Conservation (phyloP, 2,113 vertebrate genomes). For the Hucho hucho region DNA sequence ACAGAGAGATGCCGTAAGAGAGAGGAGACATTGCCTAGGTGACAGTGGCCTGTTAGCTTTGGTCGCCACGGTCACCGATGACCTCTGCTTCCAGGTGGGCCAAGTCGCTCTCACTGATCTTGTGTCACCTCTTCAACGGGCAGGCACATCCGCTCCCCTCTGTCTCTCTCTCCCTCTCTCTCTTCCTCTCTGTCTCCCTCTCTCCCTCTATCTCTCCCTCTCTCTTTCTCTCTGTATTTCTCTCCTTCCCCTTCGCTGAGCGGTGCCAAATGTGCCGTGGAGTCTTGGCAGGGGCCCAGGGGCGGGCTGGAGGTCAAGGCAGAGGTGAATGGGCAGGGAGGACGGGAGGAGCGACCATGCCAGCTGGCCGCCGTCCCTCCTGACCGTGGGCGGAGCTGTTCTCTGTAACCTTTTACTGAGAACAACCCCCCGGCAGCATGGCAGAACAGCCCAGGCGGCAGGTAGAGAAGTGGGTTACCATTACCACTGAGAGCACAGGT, state of each 20-base stretch:
- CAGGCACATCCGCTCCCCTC: neutral
- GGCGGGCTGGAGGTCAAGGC: constrained; percentile 21
- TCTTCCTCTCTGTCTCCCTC: neutral
- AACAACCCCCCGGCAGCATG: constrained; percentile 35
- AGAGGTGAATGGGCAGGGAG: constrained; percentile 46
- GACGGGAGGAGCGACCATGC: constrained; percentile 35
- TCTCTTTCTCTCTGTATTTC: neutral
- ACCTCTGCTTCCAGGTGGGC: constrained; percentile 1
- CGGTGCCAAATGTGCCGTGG: constrained; percentile 57
- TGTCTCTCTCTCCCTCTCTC: neutral
- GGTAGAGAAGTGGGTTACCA: neutral
- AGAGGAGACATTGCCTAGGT: neutral
- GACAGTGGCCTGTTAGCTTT: neutral
- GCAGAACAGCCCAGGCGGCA: constrained; percentile 1
- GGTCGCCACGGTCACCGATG: too few relatives aligned
- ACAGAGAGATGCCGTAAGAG: too few relatives aligned
- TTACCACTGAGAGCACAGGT: too few relatives aligned
- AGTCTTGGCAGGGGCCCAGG: constrained; percentile 59
- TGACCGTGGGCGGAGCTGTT: constrained; percentile 53
- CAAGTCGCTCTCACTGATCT: neutral
- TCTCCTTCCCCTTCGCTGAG: neutral
- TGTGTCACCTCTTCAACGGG: neutral
- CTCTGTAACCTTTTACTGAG: constrained; percentile 60
- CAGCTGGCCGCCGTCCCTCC: constrained; percentile 71
- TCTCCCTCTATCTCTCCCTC: neutral